phyloP scores from a whole-genome alignment of 2,888 invertebrate genomes.

The Boloria selene region DNA sequence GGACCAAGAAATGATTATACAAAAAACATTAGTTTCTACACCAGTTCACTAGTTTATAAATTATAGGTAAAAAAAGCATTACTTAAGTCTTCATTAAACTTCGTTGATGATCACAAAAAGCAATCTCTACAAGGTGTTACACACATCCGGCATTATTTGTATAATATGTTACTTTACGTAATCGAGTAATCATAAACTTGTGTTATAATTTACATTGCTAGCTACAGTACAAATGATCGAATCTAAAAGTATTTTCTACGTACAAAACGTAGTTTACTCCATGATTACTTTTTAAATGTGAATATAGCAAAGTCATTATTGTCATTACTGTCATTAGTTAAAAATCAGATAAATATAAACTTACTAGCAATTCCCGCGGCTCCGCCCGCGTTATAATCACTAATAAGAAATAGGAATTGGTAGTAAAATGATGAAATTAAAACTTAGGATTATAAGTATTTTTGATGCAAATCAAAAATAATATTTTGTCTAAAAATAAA shows the following conservation, averaged over 20 bases:
- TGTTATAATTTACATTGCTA: not conserved
- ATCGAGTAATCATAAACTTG: constrained; percentile 8
- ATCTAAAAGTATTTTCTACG: constrained; percentile 3
- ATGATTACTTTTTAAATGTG: not conserved
- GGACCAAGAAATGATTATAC: too few species aligned
- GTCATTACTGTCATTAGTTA: not conserved
- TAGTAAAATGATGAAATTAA: too few species aligned
- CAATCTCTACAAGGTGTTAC: not conserved
- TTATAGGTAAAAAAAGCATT: not conserved
- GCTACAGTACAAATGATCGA: constrained; percentile 10
- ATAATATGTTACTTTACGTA: constrained; percentile 12
- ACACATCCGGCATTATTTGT: constrained; percentile 18
- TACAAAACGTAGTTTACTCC: not conserved
- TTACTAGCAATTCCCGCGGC: too few species aligned
- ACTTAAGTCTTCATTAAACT: not conserved
- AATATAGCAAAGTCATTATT: not conserved
- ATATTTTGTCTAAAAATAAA: too few species aligned
- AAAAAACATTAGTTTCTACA: too few species aligned
- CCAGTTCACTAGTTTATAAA: not conserved
- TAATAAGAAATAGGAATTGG: too few species aligned
- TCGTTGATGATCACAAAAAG: constrained; percentile 13
- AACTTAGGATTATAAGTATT: too few species aligned
- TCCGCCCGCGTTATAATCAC: too few species aligned
- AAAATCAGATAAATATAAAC: not conserved
- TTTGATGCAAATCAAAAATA: too few species aligned